These are phyloP conservation scores for Blastobasis adustella DNA, from an alignment of 2,888 invertebrate species.

Conservation along the genomic window DNA sequence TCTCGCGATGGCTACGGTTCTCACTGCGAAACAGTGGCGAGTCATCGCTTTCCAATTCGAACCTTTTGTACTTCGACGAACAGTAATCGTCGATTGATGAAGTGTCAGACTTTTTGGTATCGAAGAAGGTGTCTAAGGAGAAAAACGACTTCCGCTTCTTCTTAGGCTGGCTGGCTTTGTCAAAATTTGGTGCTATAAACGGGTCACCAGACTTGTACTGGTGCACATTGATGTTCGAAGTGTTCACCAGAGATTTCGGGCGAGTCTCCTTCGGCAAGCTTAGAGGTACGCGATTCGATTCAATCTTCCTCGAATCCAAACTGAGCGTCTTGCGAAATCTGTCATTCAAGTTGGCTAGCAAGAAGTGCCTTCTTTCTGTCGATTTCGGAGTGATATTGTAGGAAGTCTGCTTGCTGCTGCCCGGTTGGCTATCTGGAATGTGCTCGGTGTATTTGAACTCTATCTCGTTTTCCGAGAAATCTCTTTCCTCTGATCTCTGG, in stretches of 20 bases:
- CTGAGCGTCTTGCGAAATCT: slow-evolving; percentile 68
- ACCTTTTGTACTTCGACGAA: slow-evolving; percentile 69
- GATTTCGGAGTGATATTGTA: slow-evolving; percentile 67
- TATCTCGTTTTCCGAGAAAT: slow-evolving; percentile 61
- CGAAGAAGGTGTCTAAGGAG: slow-evolving; percentile 69
- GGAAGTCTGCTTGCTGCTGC: slow-evolving; percentile 58
- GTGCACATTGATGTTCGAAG: slow-evolving; percentile 56
- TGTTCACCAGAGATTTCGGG: slow-evolving; percentile 64
- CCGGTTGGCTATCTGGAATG: slow-evolving; percentile 58
- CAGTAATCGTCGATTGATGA: slow-evolving; percentile 69
- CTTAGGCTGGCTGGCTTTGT: slow-evolving; percentile 53
- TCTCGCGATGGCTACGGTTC: slow-evolving; percentile 34
- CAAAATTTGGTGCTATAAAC: slow-evolving; percentile 51
- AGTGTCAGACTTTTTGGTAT: slow-evolving; percentile 64
- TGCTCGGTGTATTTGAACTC: slow-evolving; percentile 67
- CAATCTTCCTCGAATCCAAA: slow-evolving; percentile 62
- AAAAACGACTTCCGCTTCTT: slow-evolving; percentile 70
- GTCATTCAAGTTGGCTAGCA: slow-evolving; percentile 63
- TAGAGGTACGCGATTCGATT: slow-evolving; percentile 50
- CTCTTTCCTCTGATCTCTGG: slow-evolving; percentile 34
- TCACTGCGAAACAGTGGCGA: slow-evolving; percentile 62
- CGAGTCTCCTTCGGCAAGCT: slow-evolving; percentile 51
- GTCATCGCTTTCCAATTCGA: slow-evolving; percentile 67
- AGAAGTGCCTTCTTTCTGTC: slow-evolving; percentile 54
- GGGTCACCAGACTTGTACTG: slow-evolving; percentile 45